Conservation (phyloP, 37 sponge, comb jelly and placozoan species). For the Ianthella basta region DNA sequence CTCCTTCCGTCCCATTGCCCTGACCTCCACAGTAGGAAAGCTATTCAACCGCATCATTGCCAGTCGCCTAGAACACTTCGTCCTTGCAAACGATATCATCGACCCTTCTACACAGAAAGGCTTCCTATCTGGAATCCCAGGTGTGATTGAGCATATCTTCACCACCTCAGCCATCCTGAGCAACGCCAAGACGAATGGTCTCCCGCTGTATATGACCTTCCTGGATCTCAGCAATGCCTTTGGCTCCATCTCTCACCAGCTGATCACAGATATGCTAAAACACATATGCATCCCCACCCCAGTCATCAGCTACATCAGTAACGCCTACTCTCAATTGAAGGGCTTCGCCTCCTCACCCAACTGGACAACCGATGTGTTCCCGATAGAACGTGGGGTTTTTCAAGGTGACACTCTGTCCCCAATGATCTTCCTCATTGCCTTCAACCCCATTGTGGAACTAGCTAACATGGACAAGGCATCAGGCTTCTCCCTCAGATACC, state of each 20-base stretch:
- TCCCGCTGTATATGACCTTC: constrained; percentile 39
- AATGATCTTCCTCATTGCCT: constrained; percentile 28
- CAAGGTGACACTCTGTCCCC: constrained; percentile 42
- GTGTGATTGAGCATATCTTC: constrained; percentile 45
- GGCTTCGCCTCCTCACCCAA: not conserved
- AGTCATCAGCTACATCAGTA: not conserved
- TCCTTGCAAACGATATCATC: not conserved
- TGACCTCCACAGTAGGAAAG: constrained; percentile 5
- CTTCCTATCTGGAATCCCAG: constrained; percentile 27
- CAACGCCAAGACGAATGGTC: constrained; percentile 32
- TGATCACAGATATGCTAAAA: constrained; percentile 4
- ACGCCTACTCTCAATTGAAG: constrained; percentile 21
- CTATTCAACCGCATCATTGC: constrained; percentile 31
- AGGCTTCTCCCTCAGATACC: not conserved
- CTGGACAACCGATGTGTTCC: constrained; percentile 18
- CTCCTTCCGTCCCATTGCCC: constrained; percentile 1
- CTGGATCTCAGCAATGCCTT: constrained; percentile 54
- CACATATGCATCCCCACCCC: constrained; percentile 3
- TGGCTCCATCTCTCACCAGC: constrained; percentile 38
- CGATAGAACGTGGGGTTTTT: constrained; percentile 11
- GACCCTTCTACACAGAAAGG: constrained; percentile 26
- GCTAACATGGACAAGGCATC: not conserved
- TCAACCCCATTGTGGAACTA: constrained; percentile 17
- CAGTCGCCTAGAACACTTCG: constrained; percentile 15
- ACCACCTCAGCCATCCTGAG: constrained; percentile 27